Conservation (phyloP, 2,113 vertebrate species). For the Paracanthobrama guichenoti region DNA sequence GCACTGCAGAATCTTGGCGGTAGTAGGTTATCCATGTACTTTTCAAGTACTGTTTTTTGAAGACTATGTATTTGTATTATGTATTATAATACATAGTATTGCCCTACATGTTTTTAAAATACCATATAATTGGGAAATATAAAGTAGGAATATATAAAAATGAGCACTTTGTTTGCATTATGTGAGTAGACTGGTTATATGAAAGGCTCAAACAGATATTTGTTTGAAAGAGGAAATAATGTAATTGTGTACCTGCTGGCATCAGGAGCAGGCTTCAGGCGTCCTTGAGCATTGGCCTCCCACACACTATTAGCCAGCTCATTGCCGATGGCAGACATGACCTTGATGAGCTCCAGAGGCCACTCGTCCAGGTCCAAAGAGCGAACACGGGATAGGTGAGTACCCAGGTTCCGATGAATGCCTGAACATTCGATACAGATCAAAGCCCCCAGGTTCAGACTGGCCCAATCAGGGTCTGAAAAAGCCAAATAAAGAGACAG, state of each 20-base stretch:
- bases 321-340: slow-evolving; percentile 94
- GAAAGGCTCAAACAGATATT: not conserved
- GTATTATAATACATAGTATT: no score
- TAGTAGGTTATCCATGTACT: no score
- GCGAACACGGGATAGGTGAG: slow-evolving; percentile 91
- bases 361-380: slow-evolving; percentile 97
- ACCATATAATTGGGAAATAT: no score
- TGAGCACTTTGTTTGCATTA: not conserved
- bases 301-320: slow-evolving; percentile 94
- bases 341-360: slow-evolving; percentile 93
- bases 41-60: no score
- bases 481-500: not conserved
- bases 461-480: slow-evolving; percentile 95
- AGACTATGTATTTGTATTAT: no score
- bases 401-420: slow-evolving; percentile 96
- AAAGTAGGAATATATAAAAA: no score
- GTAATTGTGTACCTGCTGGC: slow-evolving; percentile 81
- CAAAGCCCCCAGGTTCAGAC: slow-evolving; percentile 93
- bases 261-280: slow-evolving; percentile 84
- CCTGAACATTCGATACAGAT: slow-evolving; percentile 99
- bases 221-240: not conserved
- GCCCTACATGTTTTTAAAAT: no score
- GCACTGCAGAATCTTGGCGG: no score
- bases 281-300: slow-evolving; percentile 90
- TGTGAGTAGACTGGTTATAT: not conserved